phyloP scores from a whole-genome alignment of 2,797 vertebrate genomes.

The Notamacropus eugenii region DNA sequence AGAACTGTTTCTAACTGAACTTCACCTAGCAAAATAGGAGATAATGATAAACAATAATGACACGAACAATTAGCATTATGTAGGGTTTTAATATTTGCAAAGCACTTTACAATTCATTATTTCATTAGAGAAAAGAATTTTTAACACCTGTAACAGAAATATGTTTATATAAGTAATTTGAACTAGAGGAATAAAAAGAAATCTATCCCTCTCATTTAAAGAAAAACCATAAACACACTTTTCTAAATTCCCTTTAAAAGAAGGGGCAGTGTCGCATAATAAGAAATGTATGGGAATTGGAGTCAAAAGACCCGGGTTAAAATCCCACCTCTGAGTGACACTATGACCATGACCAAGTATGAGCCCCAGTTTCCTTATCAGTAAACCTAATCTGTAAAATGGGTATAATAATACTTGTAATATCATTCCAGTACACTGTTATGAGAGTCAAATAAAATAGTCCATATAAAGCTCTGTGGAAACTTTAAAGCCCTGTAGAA shows the following conservation, averaged over 20 bases:
- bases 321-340: not conserved
- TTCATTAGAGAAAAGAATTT: not conserved
- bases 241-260: constrained; percentile 16
- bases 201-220: not conserved
- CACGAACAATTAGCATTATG: not conserved
- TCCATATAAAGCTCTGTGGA: not conserved
- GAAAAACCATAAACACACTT: not conserved
- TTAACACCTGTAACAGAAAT: not conserved
- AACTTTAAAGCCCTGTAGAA: not conserved
- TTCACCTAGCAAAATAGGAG: not conserved
- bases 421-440: not conserved
- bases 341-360: not conserved
- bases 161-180: constrained; percentile 8
- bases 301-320: not conserved
- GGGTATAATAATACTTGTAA: not conserved
- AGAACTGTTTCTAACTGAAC: not conserved
- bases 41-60: not conserved
- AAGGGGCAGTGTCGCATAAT: not conserved
- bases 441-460: not conserved
- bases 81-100: not conserved
- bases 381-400: not conserved
- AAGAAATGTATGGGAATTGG: not conserved
- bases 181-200: constrained; percentile 31
- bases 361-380: not conserved
- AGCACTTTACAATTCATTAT: not conserved